A percentile compares a stretch with the other conserved stretches of the same genome.
Evolutionary conservation across 1,140 invertebrate species (phyloP).

Genomic region (Dolichoris vasculosae): DNA sequence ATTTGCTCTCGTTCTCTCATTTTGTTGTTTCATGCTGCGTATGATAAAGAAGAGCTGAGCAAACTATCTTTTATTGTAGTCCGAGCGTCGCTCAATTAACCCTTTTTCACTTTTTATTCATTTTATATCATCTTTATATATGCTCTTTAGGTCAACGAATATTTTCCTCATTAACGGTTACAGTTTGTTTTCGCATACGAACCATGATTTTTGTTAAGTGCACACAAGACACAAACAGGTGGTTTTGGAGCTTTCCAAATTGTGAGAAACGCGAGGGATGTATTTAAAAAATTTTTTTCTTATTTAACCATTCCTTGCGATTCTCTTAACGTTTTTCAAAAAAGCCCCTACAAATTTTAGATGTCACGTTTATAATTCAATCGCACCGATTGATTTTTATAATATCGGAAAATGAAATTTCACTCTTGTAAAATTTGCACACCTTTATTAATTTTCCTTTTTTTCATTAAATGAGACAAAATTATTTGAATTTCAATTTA

Average conservation of each 20-base stretch:
- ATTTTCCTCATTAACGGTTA: no score
- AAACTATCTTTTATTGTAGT: background rate
- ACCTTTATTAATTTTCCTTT: background rate
- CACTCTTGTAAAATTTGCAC: background rate
- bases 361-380: no score
- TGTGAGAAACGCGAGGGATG: no score
- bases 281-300: background rate
- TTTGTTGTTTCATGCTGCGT: conserved; percentile 16
- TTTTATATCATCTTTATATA: no score
- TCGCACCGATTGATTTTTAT: no score
- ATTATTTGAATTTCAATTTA: no score
- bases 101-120: no score
- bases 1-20: conserved; percentile 25
- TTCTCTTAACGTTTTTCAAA: background rate
- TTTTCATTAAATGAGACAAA: no score
- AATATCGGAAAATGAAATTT: no score
- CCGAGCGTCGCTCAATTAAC: background rate
- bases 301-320: background rate
- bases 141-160: no score
- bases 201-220: conserved; percentile 56
- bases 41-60: background rate
- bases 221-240: conserved; percentile 69
- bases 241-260: conserved; percentile 51
- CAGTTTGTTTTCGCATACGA: no score
- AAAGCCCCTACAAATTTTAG: background rate